These are phyloP conservation scores for Lasioglossum pauxillum DNA, from an alignment of 2,888 invertebrate genomes.

Conservation along the genomic window DNA sequence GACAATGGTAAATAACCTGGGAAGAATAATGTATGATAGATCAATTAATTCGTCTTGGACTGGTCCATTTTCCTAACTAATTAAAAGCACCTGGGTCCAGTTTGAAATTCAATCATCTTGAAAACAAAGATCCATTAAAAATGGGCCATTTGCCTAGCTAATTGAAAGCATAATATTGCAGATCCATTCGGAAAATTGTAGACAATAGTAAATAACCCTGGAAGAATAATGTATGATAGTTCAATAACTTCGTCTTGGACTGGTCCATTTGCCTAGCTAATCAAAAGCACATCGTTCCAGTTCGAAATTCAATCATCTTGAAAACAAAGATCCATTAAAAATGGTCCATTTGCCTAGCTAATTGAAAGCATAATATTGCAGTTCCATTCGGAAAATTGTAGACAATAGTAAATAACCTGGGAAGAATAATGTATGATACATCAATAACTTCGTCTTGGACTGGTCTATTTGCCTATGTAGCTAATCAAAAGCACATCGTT, in stretches of 20 bases:
- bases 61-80: too few species aligned
- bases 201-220: too few species aligned
- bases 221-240: too few species aligned
- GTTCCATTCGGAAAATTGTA: too few species aligned
- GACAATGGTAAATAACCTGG: too few species aligned
- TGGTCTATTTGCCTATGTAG: neutral
- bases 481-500: neutral
- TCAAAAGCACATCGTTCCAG: neutral
- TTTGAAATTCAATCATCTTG: neutral
- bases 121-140: too few species aligned
- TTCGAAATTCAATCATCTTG: neutral
- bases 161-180: neutral
- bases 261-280: too few species aligned
- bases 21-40: neutral
- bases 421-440: neutral
- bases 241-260: too few species aligned
- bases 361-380: neutral
- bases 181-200: too few species aligned
- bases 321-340: too few species aligned
- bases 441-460: neutral
- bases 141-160: neutral
- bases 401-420: too few species aligned
- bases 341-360: neutral
- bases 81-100: neutral
- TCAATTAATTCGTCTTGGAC: too few species aligned